Evolutionary conservation across 2,797 vertebrate species (phyloP), one percentile per base, ranked within the genome.

Genomic region (Notamacropus eugenii): DNA sequence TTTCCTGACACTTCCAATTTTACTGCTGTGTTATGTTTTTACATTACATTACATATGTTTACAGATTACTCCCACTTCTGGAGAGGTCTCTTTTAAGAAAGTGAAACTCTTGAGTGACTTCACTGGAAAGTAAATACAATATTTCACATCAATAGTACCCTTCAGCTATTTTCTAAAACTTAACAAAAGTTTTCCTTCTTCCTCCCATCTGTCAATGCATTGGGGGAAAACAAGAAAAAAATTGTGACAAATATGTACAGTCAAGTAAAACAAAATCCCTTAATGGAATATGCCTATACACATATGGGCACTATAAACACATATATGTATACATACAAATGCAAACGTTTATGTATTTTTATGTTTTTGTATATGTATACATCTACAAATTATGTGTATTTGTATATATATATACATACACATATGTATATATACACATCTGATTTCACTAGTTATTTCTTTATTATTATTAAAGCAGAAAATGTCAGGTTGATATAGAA

Each of bases 401-500:
- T 57, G 5, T 57, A 13, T 57, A 3, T 57, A 8, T 27, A 90
- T 96, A 58, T 31, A 28, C 9, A 94, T 96, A 13, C 13, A 90
- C 2, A 29, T 58, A 11, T 28, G 9, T 62, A 4, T 96, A 93
- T n/a, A n/a, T 93, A 92, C 94, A 98, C 56, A 55, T 95, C 55
- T 93, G 93, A 95, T 46, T 96, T 98, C 57, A 95, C 96, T 97
- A 96, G 55, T 3, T 91, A 10, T 96, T 46, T 67, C 34, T 22
- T 34, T 94, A 96, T 98, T 98, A 97, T 94, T 97, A 95, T 55
- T 93, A 94, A 98, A 98, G 97, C 14, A 93, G 93, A 98, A 97
- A 98, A 98, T 98, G 97, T 94, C 97, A 98, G 98, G 96, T 98
- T 97, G 98, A 97, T 97, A 74, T 95, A 98, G 96, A 98, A 97